Evolutionary conservation across 30 jellyfish, hydroid and myxozoan species (phyloP).

Genomic region (Aurelia sp.): DNA sequence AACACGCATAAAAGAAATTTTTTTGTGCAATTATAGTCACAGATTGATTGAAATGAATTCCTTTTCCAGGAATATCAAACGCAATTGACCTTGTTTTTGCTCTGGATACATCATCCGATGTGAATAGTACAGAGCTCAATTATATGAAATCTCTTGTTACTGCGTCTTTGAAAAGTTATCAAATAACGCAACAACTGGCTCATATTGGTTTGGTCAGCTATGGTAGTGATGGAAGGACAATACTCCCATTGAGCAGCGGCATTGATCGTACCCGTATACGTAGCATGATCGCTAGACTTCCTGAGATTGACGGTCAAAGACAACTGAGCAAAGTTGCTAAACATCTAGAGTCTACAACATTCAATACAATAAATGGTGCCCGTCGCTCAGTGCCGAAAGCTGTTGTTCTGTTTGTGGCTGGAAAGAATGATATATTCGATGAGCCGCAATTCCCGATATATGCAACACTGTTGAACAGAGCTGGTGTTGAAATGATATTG

Average conservation of each 20-base stretch:
- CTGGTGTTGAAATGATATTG: slow-evolving; percentile 42
- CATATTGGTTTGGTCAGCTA: slow-evolving; percentile 63
- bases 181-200: slow-evolving; percentile 40
- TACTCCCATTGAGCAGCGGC: slow-evolving; percentile 50
- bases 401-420: slow-evolving; percentile 53
- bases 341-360: slow-evolving; percentile 21
- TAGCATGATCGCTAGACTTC: slow-evolving; percentile 4
- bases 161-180: slow-evolving; percentile 65
- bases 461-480: slow-evolving; percentile 53
- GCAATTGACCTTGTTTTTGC: slow-evolving; percentile 62
- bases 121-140: slow-evolving; percentile 1
- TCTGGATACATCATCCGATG: slow-evolving; percentile 44
- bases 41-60: not conserved
- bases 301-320: slow-evolving; percentile 15
- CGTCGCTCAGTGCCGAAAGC: slow-evolving; percentile 69
- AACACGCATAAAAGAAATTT: too few relatives aligned
- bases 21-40: too few relatives aligned
- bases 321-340: slow-evolving; percentile 9
- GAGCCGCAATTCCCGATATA: slow-evolving; percentile 34
- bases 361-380: slow-evolving; percentile 59
- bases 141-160: slow-evolving; percentile 32
- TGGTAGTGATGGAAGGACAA: slow-evolving; percentile 23
- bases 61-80: slow-evolving; percentile 34
- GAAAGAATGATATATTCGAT: slow-evolving; percentile 17
- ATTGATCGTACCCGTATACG: not conserved